phyloP scores from a whole-genome alignment of 2,113 vertebrate species.

The Bos javanicus region DNA sequence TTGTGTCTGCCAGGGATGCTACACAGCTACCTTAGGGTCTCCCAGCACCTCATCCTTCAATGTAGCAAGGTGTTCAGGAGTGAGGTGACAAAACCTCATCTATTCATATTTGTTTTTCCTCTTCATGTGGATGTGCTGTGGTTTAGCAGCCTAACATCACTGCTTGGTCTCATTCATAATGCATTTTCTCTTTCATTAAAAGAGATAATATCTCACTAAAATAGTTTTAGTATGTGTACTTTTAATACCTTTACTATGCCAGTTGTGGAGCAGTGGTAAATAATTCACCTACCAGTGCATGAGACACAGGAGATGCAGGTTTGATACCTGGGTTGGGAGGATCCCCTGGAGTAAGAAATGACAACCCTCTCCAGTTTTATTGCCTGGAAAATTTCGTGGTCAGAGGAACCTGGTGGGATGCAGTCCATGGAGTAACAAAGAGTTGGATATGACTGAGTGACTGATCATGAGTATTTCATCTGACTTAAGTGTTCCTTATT shows the following conservation, averaged over 20 bases:
- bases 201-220: neutral
- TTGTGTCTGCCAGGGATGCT: neutral
- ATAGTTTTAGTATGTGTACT: neutral
- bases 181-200: neutral
- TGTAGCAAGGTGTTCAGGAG: neutral
- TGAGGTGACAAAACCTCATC: too few species aligned
- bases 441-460: too few species aligned
- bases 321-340: neutral
- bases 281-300: neutral
- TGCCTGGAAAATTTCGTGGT: too few species aligned
- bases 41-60: neutral
- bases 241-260: neutral
- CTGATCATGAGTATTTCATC: neutral
- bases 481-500: neutral
- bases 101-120: neutral
- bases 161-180: neutral
- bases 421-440: too few species aligned
- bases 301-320: neutral
- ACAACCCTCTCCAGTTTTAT: too few species aligned
- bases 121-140: neutral
- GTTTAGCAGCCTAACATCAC: neutral
- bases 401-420: too few species aligned
- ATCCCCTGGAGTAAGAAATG: neutral
- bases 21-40: neutral
- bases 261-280: neutral